A percentile compares a stretch with the other conserved stretches of the same genome.
Evolutionary conservation across 2,888 invertebrate species (phyloP).

Genomic region (Asteroscopus sphinx): DNA sequence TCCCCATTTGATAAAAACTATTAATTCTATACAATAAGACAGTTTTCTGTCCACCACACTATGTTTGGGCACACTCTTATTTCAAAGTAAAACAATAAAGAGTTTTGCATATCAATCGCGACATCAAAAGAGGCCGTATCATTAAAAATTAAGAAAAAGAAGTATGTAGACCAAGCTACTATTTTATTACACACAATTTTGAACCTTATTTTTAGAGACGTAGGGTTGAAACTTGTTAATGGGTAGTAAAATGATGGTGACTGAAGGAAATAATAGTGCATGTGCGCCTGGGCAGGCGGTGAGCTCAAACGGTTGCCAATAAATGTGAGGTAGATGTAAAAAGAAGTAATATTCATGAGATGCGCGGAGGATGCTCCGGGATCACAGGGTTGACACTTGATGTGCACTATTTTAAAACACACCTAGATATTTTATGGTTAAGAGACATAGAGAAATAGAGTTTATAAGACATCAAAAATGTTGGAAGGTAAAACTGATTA

Average conservation of each 20-base stretch:
- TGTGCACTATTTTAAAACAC: neutral
- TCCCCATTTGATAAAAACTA: conserved; percentile 26
- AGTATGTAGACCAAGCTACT: conserved; percentile 45
- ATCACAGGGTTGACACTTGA: conserved; percentile 52
- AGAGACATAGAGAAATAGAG: no score
- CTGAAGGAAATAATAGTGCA: conserved; percentile 61
- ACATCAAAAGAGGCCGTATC: conserved; percentile 82
- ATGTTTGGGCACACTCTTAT: conserved; percentile 53
- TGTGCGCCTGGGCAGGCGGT: conserved; percentile 76
- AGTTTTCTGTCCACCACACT: conserved; percentile 34
- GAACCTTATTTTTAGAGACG: conserved; percentile 20
- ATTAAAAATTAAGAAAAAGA: conserved; percentile 72
- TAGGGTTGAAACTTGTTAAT: conserved; percentile 43
- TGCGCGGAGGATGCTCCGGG: conserved; percentile 63
- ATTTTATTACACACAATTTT: conserved; percentile 20
- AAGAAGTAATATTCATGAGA: conserved; percentile 83
- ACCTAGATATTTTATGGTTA: neutral
- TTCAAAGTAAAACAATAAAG: conserved; percentile 74
- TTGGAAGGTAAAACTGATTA: no score
- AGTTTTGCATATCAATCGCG: conserved; percentile 84
- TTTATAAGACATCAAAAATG: no score
- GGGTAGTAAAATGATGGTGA: conserved; percentile 33
- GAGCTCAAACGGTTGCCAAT: conserved; percentile 78
- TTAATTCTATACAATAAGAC: conserved; percentile 47
- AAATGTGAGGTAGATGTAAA: conserved; percentile 78